A percentile compares a stretch with the other conserved stretches of the same genome.
Conservation (phyloP, 2,888 invertebrate genomes). For the Monochamus alternatus region DNA sequence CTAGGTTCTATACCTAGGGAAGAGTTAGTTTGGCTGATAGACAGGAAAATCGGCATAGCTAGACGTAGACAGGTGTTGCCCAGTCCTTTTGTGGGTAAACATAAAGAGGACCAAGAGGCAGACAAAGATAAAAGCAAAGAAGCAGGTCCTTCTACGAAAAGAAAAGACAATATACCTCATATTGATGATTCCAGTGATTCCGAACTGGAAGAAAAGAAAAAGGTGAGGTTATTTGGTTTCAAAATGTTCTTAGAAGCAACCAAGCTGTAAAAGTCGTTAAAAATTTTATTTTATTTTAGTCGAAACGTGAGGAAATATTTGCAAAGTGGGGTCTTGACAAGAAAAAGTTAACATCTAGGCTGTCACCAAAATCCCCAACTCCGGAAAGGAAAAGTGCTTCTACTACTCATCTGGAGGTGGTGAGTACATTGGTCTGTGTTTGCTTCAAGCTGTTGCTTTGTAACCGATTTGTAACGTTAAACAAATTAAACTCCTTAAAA, state of each 20-base stretch:
- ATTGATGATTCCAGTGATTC: slow-evolving; percentile 49
- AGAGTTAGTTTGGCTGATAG: slow-evolving; percentile 88
- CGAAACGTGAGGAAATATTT: slow-evolving; percentile 43
- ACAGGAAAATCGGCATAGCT: slow-evolving; percentile 87
- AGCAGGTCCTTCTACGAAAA: slow-evolving; percentile 6
- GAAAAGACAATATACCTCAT: slow-evolving; percentile 36
- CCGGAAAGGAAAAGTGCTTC: slow-evolving; percentile 42
- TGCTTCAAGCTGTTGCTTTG: no score
- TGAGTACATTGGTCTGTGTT: slow-evolving; percentile 31
- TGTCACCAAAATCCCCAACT: slow-evolving; percentile 44
- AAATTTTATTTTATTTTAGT: slow-evolving; percentile 25
- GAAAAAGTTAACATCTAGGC: slow-evolving; percentile 26
- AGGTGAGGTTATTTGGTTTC: slow-evolving; percentile 24
- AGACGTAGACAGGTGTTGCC: slow-evolving; percentile 78
- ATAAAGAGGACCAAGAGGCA: slow-evolving; percentile 73
- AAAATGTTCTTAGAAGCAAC: neutral
- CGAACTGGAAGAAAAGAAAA: slow-evolving; percentile 41
- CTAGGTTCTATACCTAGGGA: slow-evolving; percentile 93
- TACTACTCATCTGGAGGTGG: slow-evolving; percentile 43
- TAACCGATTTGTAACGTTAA: neutral
- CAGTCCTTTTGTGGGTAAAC: slow-evolving; percentile 40
- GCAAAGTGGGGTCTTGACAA: slow-evolving; percentile 45
- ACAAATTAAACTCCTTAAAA: neutral
- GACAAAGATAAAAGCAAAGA: slow-evolving; percentile 73
- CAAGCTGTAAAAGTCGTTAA: no score